Evolutionary conservation across 1,140 invertebrate species (phyloP), one percentile per base, ranked within the genome.

Genomic region (Archivesica marissinica): DNA sequence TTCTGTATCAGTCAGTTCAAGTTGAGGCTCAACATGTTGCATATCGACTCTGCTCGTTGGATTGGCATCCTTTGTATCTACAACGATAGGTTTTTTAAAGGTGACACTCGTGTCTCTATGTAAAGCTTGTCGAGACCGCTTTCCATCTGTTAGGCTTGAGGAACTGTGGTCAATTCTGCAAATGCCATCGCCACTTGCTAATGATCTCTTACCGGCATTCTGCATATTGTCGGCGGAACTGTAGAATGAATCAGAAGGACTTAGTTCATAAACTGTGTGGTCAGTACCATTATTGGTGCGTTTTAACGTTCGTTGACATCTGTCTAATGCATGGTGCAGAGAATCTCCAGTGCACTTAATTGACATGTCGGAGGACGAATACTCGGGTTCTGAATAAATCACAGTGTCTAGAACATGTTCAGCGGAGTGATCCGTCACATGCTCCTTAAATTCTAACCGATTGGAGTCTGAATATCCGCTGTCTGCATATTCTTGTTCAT

Each of bases 341-440:
- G 80, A 41, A 15, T 75, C 52, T 0, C 80, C 70, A 17, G 70
- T 38, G 30, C 56, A 59, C 38, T 75, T 83, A 35, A 83, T 61
- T 25, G 70, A 41, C 52, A 74, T 38, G 50, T 83, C 80, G 15
- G 80, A 74, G 28, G 80, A 83, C 11, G 80, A 83, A 70, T 52
- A 81, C 39, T 81, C 78, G 17, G 78, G 78, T 70, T 81, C 78
- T 35, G 78, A 81, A 81, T 81, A 81, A 52, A 81, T 70, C 35
- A 81, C 59, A 47, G 38, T 39, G 35, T 68, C 61, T 28, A 68
- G 30, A 30, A 52, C 41, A 11, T 83, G 80, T 17, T 74, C 68
- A 3, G 20, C 35, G 15, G 66, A 61, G 20, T 35, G 38, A 33
- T 81, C 66, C 15, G 56, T 59, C 38, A 47, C 44, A 50, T 83